Evolutionary conservation across 92 coral and sea anemone species (phyloP).

Genomic region (Pocillopora grandis): DNA sequence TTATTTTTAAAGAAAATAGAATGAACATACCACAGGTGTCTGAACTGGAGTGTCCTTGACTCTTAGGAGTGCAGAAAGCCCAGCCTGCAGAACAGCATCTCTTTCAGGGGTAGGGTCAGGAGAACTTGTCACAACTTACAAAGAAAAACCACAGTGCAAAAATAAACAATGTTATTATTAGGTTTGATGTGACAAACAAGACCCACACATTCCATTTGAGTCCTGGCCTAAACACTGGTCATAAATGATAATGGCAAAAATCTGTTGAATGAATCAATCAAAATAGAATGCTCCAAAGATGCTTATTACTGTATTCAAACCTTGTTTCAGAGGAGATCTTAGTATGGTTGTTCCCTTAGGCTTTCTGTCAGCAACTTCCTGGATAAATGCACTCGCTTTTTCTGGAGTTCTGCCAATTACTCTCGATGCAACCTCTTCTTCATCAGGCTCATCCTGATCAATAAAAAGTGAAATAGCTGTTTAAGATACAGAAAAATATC

Average conservation of each 20-base stretch:
- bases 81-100: conserved; percentile 88
- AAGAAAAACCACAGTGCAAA: background rate
- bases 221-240: no score
- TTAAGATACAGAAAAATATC: background rate
- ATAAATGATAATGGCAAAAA: background rate
- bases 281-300: background rate
- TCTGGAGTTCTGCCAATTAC: conserved; percentile 3
- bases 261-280: background rate
- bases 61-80: conserved; percentile 82
- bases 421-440: background rate
- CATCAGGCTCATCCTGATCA: conserved; percentile 20
- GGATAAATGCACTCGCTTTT: conserved; percentile 55
- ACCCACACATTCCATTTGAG: no score
- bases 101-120: conserved; percentile 97
- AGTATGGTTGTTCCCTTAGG: conserved; percentile 7
- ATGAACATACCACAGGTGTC: conserved; percentile 38
- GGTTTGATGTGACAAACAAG: no score
- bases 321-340: conserved; percentile 31
- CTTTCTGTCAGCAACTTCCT: conserved; percentile 46
- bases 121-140: conserved; percentile 45
- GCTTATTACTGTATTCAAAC: background rate
- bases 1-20: no score
- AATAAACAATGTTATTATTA: background rate
- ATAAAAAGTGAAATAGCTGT: background rate
- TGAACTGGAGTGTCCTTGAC: conserved; percentile 69